Evolutionary conservation across 2,888 invertebrate species (phyloP), one percentile per base, ranked within the genome.

Genomic region (Pelosia muscerda): DNA sequence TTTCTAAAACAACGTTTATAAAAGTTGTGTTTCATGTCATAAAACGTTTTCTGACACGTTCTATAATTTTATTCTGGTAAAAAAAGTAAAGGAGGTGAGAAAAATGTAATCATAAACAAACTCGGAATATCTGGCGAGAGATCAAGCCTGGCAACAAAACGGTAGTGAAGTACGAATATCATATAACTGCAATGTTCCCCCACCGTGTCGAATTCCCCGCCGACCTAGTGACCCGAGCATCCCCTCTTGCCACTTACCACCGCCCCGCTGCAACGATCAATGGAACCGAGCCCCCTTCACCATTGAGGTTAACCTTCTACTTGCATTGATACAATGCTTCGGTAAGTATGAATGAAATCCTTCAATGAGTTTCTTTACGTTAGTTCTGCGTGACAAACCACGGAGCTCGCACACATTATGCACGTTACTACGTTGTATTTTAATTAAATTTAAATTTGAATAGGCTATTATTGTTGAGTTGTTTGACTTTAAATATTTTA

Each of bases 201-300:
- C 79, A 57, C 67, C 78, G 75, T 73, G 69, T 71, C 76, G 69
- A 63, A 61, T 66, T 82, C 84, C 82, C 85, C 84, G 84, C 90
- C 90, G 91, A 91, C 92, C 92, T 79, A 91, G 88, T 93, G 90
- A 92, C 92, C 81, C 81, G 81, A 70, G 71, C 74, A 78, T 73
- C 78, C 81, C 84, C 74, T 75, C 77, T 68, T 68, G 73, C 71
- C 82, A 81, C 73, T 68, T 66, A 72, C 70, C 82, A 81, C 73
- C 74, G 74, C 77, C 73, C 82, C 81, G 73, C 83, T 83, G 84
- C 85, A 83, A 74, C 88, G 92, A 93, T 93, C 93, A 93, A 93
- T 93, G 92, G 80, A 89, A 78, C 85, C 84, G 60, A 74, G 71
- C 74, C 73, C 80, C 79, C 79, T 81, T 81, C 81, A 79, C 84